Evolutionary conservation across 2,797 vertebrate genomes (phyloP).

Genomic region (Smutsia temminckii): DNA sequence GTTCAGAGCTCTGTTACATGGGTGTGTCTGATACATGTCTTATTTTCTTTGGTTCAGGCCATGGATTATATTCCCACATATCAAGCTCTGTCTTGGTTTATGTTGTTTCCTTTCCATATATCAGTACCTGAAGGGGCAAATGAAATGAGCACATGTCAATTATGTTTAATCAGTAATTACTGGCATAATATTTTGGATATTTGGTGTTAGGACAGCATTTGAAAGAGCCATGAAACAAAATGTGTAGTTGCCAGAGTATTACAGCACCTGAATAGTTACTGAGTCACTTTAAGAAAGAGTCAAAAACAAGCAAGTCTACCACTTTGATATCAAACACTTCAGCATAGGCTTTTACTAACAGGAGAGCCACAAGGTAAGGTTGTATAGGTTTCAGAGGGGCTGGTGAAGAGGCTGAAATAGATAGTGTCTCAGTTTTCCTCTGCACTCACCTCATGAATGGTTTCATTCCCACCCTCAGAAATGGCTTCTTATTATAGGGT

Average conservation of each 20-base stretch:
- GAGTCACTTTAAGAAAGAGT: background rate
- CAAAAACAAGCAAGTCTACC: constrained; percentile 21
- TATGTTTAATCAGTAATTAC: background rate
- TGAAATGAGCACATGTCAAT: background rate
- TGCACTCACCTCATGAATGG: background rate
- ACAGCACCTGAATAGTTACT: background rate
- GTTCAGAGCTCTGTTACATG: background rate
- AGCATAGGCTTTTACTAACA: background rate
- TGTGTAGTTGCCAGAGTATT: background rate
- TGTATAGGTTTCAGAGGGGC: background rate
- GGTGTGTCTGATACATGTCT: background rate
- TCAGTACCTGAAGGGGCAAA: background rate
- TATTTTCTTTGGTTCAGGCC: background rate
- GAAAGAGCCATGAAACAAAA: background rate
- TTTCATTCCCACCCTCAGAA: background rate
- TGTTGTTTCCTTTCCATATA: background rate
- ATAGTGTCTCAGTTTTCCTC: background rate
- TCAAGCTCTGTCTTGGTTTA: background rate
- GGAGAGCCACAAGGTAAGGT: background rate
- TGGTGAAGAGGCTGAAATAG: background rate
- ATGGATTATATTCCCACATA: background rate
- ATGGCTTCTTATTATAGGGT: background rate
- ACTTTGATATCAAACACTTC: background rate
- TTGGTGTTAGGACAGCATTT: background rate
- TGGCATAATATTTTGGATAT: background rate